Base-by-base conservation (phyloP, 30 jellyfish, hydroid and myxozoan genomes). In the Turritopsis rubra region DNA sequence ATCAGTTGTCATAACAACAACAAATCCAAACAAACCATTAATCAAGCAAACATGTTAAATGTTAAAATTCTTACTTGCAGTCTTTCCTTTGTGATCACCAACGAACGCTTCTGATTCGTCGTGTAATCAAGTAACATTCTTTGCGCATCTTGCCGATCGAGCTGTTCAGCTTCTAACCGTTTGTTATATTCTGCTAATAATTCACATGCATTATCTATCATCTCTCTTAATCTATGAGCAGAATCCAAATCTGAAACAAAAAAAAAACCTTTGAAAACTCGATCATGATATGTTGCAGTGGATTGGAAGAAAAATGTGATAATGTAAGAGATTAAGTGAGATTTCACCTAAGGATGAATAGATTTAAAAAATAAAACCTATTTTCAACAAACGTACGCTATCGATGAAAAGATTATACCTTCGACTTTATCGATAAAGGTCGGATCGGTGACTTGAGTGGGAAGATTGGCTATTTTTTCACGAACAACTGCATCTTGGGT, bases 401-500 rank as follows among this genome's bases (percentile, higher is more conserved):
- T 21, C 73, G 19, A 60, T 23, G 0, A 60, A 60, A 60, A 23
- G 22, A 60, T 60, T 23, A 17, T 78, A 91, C 98, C 98, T 71
- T 88, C 89, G 27, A 91, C 80, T 85, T 91, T 87, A 65, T 91
- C 96, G 29, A 91, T 71, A 81, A 83, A 71, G 65, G 96, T 60
- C 68, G 98, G 98, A 29, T 87, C 92, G 19, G 96, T 91, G 65
- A 91, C 89, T 80, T 88, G 96, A 16, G 89, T 53, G 0, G 98
- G 98, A 1, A 91, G 85, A 52, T 90, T 85, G 66, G 98, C 98
- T 60, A 91, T 91, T 71, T 78, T 80, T 80, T 91, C 98, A 5
- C 98, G 95, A 21, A 90, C 98, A 19, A 86, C 85, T 3, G 98
- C 98, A 75, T 91, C 98, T 79, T 91, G 98, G 18, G 98, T 87